Conservation (phyloP, 2,888 invertebrate genomes). For the Rhaphigaster nebulosa region DNA sequence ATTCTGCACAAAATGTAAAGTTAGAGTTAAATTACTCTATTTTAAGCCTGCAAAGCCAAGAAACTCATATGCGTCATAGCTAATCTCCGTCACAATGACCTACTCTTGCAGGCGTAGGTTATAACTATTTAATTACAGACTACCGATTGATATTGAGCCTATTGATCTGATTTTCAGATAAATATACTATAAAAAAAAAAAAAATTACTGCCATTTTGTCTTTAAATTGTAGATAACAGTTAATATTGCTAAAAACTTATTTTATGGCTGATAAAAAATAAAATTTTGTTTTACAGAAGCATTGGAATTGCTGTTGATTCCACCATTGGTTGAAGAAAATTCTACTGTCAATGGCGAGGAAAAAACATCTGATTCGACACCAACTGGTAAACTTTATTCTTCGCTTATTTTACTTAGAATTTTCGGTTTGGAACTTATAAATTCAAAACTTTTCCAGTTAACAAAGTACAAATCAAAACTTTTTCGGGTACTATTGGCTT, state of each 20-base stretch:
- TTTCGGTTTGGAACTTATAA: not conserved
- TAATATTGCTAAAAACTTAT: no score
- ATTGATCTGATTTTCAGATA: no score
- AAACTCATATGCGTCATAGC: no score
- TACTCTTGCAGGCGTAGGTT: no score
- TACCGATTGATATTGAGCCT: no score
- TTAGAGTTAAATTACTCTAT: no score
- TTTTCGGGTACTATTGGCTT: not conserved
- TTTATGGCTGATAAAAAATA: no score
- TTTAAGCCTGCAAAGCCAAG: no score
- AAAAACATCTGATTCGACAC: conserved; percentile 58
- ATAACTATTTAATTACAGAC: no score
- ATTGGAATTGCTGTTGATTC: conserved; percentile 72
- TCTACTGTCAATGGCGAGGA: conserved; percentile 39
- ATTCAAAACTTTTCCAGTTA: not conserved
- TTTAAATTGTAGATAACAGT: not conserved
- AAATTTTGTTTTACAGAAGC: conserved; percentile 68
- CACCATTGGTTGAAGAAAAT: conserved; percentile 67
- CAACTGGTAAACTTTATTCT: conserved; percentile 47
- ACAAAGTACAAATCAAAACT: not conserved
- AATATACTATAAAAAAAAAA: not conserved
- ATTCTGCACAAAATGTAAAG: no score
- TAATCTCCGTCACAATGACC: no score
- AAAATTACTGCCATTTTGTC: not conserved
- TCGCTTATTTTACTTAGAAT: not conserved